Conservation (phyloP, 2,113 vertebrate genomes). For the Perccottus glenii region DNA sequence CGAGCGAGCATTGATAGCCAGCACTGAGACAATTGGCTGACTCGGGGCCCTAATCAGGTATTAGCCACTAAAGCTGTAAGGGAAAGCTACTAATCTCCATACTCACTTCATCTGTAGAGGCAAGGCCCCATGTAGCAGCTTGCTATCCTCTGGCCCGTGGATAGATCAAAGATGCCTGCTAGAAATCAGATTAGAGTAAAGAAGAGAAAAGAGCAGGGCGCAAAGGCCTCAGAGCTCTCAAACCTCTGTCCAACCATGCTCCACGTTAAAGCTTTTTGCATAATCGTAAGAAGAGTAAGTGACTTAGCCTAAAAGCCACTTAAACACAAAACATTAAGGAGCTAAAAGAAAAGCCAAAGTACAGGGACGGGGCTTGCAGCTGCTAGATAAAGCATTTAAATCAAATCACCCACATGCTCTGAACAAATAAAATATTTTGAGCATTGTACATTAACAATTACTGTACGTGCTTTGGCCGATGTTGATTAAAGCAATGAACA, state of each 20-base stretch:
- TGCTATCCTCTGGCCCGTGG: slow-evolving; percentile 78
- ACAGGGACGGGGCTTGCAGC: slow-evolving; percentile 22
- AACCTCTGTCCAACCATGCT: slow-evolving; percentile 69
- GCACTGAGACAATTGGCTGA: slow-evolving; percentile 91
- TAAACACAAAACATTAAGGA: slow-evolving; percentile 46
- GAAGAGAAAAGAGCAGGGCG: slow-evolving; percentile 75
- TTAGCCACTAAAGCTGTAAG: slow-evolving; percentile 92
- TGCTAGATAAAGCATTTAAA: slow-evolving; percentile 10
- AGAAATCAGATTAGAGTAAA: slow-evolving; percentile 92
- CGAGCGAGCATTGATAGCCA: slow-evolving; percentile 88
- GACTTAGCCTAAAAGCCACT: slow-evolving; percentile 55
- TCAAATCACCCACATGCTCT: slow-evolving; percentile 6
- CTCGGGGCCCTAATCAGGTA: slow-evolving; percentile 95
- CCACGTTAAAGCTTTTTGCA: slow-evolving; percentile 66
- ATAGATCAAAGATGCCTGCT: slow-evolving; percentile 93
- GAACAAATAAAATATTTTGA: background rate
- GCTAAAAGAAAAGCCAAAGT: slow-evolving; percentile 35
- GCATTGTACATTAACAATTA: no score
- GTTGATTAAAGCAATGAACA: no score
- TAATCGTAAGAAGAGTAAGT: slow-evolving; percentile 49
- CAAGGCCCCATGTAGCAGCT: slow-evolving; percentile 79
- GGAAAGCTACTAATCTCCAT: slow-evolving; percentile 94
- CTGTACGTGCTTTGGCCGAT: no score
- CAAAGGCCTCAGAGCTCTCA: slow-evolving; percentile 80
- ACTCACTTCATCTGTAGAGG: slow-evolving; percentile 95